These are phyloP conservation scores for Apamea sordens DNA, from an alignment of 2,888 invertebrate genomes.

Conservation along the genomic window DNA sequence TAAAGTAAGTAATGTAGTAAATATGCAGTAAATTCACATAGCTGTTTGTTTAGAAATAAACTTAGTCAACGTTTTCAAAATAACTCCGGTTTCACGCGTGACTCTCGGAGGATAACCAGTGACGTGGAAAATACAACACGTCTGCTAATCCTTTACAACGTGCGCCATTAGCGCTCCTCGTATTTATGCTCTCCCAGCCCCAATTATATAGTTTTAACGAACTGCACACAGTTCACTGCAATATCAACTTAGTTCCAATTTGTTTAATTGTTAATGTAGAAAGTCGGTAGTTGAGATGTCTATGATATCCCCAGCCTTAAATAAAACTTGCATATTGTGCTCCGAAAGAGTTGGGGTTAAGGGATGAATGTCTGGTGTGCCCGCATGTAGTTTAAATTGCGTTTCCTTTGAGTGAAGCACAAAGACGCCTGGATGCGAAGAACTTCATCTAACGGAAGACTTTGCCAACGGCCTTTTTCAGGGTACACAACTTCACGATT, in stretches of 20 bases:
- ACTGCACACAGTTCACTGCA: conserved; percentile 74
- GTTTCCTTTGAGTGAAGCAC: conserved; percentile 83
- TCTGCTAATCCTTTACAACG: conserved; percentile 69
- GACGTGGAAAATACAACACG: conserved; percentile 65
- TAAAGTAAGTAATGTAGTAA: too few relatives aligned
- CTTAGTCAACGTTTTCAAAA: conserved; percentile 16
- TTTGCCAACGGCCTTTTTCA: conserved; percentile 79
- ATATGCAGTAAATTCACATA: neutral
- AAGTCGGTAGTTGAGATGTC: conserved; percentile 31
- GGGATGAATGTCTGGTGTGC: conserved; percentile 81
- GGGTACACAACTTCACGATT: conserved; percentile 74
- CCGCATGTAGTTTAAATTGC: conserved; percentile 87
- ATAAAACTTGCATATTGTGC: conserved; percentile 73
- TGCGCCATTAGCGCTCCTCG: conserved; percentile 65
- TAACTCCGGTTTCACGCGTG: conserved; percentile 6
- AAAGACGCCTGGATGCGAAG: conserved; percentile 79
- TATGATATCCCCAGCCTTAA: conserved; percentile 62
- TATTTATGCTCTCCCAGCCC: conserved; percentile 68
- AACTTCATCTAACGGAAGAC: conserved; percentile 78
- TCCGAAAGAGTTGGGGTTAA: conserved; percentile 74
- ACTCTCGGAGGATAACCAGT: conserved; percentile 35
- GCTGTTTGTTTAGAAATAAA: conserved; percentile 4
- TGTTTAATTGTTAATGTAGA: conserved; percentile 74
- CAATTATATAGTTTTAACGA: conserved; percentile 82
- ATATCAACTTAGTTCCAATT: conserved; percentile 74